Evolutionary conservation across 2,797 vertebrate species (phyloP), one percentile per base, ranked within the genome.

Genomic region (Oryzias sinensis): DNA sequence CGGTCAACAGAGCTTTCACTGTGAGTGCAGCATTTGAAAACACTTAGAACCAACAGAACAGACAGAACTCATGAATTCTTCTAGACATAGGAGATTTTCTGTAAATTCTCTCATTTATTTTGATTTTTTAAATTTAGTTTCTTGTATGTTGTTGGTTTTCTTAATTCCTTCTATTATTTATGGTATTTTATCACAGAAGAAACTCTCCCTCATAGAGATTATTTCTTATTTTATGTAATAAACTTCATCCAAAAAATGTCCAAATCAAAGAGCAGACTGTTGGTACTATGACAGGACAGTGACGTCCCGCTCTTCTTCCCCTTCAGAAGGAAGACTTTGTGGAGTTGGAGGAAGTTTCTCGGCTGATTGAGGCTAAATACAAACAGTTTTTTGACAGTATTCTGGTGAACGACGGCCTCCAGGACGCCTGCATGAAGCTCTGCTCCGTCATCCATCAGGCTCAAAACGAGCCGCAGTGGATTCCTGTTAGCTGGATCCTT

Each of bases 401-500:
- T 61, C 89, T 97, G 80, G 91, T 96, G 71, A 98, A 97, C 43
- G 90, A 94, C 45, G 82, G 86, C 57, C 85, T 96, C 64, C 91
- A 93, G 76, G 90, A 94, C 15, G 84, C 93, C 25, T 92, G 91
- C 67, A 82, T 89, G 0, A 87, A 93, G 79, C 84, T 97, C 62
- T 79, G 93, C 64, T 90, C 89, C 43, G 70, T 88, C 43, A 89
- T 96, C 25, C 90, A 91, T 25, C 88, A 84, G 44, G 94, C 92
- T 0, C 94, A 98, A 73, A 90, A 94, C 0, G 93, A 94, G 52
- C 89, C 93, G 1, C 94, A 95, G 72, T 98, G 96, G 94, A 90
- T 96, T 13, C 95, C 95, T 2, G 91, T 91, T 41, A 74, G 82
- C 27, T 98, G 97, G 96, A 87, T 91, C 53, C 82, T 86, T 49